phyloP scores from a whole-genome alignment of 2,888 invertebrate species.

The Sicus ferrugineus region DNA sequence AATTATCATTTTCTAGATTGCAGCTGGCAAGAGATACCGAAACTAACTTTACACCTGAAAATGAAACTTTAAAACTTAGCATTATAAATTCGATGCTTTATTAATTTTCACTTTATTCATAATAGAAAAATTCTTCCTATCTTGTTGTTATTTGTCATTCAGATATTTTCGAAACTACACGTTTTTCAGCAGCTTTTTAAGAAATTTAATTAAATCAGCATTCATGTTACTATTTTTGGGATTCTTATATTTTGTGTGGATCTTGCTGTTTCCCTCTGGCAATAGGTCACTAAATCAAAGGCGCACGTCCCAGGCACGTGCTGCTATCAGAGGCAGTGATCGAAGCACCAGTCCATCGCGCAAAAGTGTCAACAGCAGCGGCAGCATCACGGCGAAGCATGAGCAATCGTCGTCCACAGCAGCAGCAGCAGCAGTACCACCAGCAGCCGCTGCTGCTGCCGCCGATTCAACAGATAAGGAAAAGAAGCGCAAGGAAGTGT shows the following conservation, averaged over 20 bases:
- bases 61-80: no score
- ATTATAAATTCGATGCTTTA: no score
- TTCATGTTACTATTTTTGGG: neutral
- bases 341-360: slow-evolving; percentile 55
- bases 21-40: no score
- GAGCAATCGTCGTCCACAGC: slow-evolving; percentile 44
- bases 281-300: slow-evolving; percentile 52
- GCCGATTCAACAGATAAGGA: slow-evolving; percentile 53
- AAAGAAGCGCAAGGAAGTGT: slow-evolving; percentile 63
- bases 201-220: slow-evolving; percentile 15
- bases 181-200: no score
- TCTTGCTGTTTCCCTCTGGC: slow-evolving; percentile 28
- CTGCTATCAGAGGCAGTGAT: slow-evolving; percentile 51
- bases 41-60: no score
- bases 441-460: slow-evolving; percentile 22
- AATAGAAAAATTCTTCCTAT: no score
- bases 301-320: slow-evolving; percentile 47
- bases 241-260: neutral
- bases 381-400: slow-evolving; percentile 54
- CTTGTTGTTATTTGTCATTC: no score
- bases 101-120: no score
- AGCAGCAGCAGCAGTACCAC: slow-evolving; percentile 40
- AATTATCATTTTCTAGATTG: no score
- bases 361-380: slow-evolving; percentile 46
- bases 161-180: no score